A percentile compares a stretch with the other conserved stretches of the same genome.
Conservation (phyloP, 1,140 invertebrate genomes). For the Tribolium castaneum region DNA sequence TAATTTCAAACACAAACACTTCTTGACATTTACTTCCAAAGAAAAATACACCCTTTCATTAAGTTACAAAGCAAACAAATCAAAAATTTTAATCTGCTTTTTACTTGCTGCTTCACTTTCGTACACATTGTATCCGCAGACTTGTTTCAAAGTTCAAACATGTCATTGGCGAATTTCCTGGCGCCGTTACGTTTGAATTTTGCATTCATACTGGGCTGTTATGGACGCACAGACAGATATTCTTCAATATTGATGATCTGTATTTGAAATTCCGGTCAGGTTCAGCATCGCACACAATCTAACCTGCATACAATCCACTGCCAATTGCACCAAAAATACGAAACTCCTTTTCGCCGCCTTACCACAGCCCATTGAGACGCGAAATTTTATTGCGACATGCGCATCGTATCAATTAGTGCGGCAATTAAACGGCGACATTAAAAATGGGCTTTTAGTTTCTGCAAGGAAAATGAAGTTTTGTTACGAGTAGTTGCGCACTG, state of each 20-base stretch:
- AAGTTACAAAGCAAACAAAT: slow-evolving; percentile 26
- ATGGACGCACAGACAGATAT: slow-evolving; percentile 26
- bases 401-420: not conserved
- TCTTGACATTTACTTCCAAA: slow-evolving; percentile 19
- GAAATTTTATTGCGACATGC: not conserved
- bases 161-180: slow-evolving; percentile 8
- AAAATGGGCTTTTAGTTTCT: not conserved
- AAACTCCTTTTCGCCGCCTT: not conserved
- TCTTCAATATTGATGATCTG: slow-evolving; percentile 38
- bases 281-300: slow-evolving; percentile 34
- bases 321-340: slow-evolving; percentile 14
- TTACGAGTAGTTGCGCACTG: not conserved
- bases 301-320: slow-evolving; percentile 34
- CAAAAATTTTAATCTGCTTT: slow-evolving; percentile 13
- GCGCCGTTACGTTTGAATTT: slow-evolving; percentile 21
- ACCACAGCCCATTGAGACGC: not conserved
- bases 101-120: not conserved
- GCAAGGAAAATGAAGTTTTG: not conserved
- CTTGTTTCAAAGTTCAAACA: slow-evolving; percentile 22
- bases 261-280: slow-evolving; percentile 32
- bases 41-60: slow-evolving; percentile 25
- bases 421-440: not conserved
- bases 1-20: slow-evolving; percentile 31
- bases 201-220: slow-evolving; percentile 20
- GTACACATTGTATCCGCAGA: not conserved